phyloP scores from a whole-genome alignment of 2,888 invertebrate genomes.

The Phortica magna region DNA sequence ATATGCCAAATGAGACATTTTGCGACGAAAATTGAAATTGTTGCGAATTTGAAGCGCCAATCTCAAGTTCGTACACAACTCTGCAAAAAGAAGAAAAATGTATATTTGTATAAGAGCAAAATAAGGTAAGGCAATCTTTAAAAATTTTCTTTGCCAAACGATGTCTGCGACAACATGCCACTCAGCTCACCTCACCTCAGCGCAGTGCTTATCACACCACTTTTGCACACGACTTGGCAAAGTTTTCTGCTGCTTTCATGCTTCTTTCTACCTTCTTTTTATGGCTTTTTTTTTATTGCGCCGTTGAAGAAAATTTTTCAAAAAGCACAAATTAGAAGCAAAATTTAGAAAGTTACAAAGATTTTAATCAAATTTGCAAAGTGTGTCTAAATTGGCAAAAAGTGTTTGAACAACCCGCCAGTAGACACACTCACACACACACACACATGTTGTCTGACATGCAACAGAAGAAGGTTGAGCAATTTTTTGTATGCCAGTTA shows the following conservation, averaged over 20 bases:
- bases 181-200: neutral
- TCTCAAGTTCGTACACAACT: neutral
- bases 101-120: neutral
- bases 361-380: conserved; percentile 71
- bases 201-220: neutral
- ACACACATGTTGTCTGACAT: neutral
- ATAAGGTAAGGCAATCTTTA: neutral
- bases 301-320: conserved; percentile 27
- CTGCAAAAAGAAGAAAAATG: neutral
- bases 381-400: conserved; percentile 68
- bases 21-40: conserved; percentile 19
- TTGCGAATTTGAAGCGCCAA: neutral
- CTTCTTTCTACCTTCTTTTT: neutral
- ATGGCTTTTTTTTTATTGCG: neutral
- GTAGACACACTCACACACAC: conserved; percentile 1
- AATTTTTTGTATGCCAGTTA: no score
- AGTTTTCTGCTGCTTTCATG: neutral
- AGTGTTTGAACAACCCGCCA: conserved; percentile 37
- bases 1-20: conserved; percentile 9
- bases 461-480: conserved; percentile 9
- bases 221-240: neutral
- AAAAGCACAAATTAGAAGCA: conserved; percentile 54
- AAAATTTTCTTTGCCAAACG: conserved; percentile 13
- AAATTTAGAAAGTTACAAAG: conserved; percentile 49
- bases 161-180: neutral